Conservation (phyloP, 2,797 vertebrate species). For the Cottoperca gobio region DNA sequence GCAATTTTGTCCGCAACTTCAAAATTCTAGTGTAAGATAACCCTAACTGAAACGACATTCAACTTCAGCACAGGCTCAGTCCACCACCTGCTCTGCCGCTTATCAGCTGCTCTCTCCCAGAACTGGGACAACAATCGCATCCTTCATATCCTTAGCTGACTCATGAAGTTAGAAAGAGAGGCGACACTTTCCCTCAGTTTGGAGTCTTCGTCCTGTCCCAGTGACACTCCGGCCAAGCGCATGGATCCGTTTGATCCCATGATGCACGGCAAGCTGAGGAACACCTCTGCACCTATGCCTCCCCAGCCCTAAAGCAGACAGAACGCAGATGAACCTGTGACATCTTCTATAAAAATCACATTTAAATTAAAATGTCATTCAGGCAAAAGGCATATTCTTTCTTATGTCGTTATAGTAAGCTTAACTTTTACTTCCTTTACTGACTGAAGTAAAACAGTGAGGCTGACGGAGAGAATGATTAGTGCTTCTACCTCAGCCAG, state of each 20-base stretch:
- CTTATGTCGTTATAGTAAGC: not conserved
- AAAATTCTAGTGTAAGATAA: not conserved
- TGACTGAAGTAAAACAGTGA: not conserved
- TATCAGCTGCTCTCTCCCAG: not conserved
- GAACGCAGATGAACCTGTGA: not conserved
- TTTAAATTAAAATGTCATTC: not conserved
- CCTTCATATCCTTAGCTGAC: constrained; percentile 89
- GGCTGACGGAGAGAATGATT: not conserved
- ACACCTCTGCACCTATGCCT: constrained; percentile 88
- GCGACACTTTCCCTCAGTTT: constrained; percentile 88
- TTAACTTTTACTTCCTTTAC: not conserved
- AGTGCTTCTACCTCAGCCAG: constrained; percentile 89
- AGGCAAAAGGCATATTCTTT: not conserved
- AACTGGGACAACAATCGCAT: not conserved
- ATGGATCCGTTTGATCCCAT: constrained; percentile 88
- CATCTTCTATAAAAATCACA: not conserved
- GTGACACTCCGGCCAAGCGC: constrained; percentile 82
- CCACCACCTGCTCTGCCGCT: not conserved
- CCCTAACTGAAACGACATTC: not conserved
- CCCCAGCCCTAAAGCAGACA: constrained; percentile 81
- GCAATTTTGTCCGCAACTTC: not conserved
- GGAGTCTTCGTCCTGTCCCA: constrained; percentile 82
- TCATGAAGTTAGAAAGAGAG: constrained; percentile 87
- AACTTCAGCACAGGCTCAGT: constrained; percentile 5
- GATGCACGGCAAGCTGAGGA: constrained; percentile 93